A percentile compares a stretch with the other conserved stretches of the same genome.
Evolutionary conservation across 2,113 vertebrate species (phyloP).

Genomic region (Prochilodus magdalenae): DNA sequence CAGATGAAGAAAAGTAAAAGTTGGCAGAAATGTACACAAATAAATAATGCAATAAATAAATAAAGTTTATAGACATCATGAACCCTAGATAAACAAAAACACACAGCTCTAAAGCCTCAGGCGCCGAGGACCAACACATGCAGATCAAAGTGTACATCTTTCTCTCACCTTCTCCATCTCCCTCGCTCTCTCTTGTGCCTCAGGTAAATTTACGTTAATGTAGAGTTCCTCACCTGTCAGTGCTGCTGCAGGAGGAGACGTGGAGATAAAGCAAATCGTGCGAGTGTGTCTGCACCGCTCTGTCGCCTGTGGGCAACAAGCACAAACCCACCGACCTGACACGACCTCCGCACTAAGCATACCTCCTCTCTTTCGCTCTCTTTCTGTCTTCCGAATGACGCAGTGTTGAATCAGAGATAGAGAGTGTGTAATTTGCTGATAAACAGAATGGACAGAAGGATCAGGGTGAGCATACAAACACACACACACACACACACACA

Average conservation of each 20-base stretch:
- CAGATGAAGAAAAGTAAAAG: background rate
- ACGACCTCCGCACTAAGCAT: background rate
- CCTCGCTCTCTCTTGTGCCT: background rate
- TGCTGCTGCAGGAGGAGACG: slow-evolving; percentile 4
- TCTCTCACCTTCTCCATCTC: slow-evolving; percentile 14
- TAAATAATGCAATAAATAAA: background rate
- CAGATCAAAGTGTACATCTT: slow-evolving; percentile 1
- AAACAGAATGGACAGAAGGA: background rate
- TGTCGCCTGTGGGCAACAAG: slow-evolving; percentile 20
- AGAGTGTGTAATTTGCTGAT: slow-evolving; percentile 21
- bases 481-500: background rate
- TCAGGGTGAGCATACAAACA: background rate
- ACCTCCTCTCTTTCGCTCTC: slow-evolving; percentile 15
- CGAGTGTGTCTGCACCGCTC: background rate
- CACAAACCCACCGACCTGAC: slow-evolving; percentile 1
- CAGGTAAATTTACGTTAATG: slow-evolving; percentile 23
- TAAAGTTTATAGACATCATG: background rate
- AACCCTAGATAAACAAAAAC: slow-evolving; percentile 4
- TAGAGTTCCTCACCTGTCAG: slow-evolving; percentile 13
- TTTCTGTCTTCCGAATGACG: background rate
- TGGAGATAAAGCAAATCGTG: background rate
- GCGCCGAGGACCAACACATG: background rate
- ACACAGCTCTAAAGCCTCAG: background rate
- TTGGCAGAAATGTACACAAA: background rate
- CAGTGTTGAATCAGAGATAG: background rate